Percentiles rank a stretch among this genome's conserved stretches.
These are phyloP conservation scores for Gallirallus australis DNA, from an alignment of 2,797 vertebrate genomes.

Conservation along the genomic window DNA sequence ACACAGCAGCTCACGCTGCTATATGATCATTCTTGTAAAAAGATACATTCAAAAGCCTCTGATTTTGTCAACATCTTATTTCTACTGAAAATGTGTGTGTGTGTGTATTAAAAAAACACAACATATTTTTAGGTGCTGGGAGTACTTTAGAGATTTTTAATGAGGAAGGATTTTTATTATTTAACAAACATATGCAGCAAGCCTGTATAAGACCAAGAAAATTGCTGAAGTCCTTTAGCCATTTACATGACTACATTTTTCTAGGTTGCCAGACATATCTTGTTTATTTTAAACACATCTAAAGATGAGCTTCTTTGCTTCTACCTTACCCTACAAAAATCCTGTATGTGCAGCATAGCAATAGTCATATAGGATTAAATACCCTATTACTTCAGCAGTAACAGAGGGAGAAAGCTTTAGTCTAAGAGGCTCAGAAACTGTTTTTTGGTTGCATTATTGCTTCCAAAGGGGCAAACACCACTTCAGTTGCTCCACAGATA, in stretches of 20 bases:
- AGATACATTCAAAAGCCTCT: neutral
- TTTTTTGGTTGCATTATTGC: neutral
- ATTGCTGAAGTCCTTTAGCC: neutral
- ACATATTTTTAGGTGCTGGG: neutral
- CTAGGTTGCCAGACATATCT: neutral
- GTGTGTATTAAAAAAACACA: neutral
- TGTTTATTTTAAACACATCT: neutral
- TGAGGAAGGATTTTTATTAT: neutral
- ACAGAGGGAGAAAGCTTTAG: neutral
- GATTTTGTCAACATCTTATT: neutral
- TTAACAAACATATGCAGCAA: neutral
- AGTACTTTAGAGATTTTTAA: neutral
- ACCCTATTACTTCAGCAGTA: neutral
- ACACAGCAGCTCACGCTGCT: slow-evolving; percentile 4
- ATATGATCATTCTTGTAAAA: neutral
- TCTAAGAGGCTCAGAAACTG: neutral
- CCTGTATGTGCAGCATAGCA: neutral
- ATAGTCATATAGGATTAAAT: neutral
- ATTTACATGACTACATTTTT: neutral
- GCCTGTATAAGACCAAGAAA: neutral
- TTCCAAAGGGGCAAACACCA: neutral
- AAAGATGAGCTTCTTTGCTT: neutral
- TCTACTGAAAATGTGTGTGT: neutral
- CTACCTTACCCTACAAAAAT: neutral
- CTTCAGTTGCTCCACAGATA: neutral